These are phyloP conservation scores for Melitaea cinxia DNA, from an alignment of 1,140 invertebrate species.

Conservation along the genomic window DNA sequence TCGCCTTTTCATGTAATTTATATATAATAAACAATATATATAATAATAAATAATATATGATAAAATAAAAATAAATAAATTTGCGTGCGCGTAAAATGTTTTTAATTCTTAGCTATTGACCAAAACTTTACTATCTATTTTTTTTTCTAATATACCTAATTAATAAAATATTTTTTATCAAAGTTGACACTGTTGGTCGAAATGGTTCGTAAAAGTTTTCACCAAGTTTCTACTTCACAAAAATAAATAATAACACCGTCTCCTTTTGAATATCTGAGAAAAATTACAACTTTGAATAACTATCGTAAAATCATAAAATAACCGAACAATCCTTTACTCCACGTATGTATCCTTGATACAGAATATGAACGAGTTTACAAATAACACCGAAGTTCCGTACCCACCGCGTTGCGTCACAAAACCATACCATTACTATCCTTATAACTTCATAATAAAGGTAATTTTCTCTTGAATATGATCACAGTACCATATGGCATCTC, in stretches of 20 bases:
- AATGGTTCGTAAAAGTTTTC: no score
- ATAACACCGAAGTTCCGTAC: conserved; percentile 26
- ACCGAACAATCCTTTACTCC: not conserved
- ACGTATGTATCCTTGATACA: conserved; percentile 20
- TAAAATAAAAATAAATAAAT: no score
- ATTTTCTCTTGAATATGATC: not conserved
- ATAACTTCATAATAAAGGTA: not conserved
- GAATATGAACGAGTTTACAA: conserved; percentile 27
- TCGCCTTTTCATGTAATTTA: no score
- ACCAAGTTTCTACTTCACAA: no score
- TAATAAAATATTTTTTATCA: no score
- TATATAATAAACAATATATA: no score
- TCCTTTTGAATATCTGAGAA: not conserved
- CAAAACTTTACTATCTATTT: no score
- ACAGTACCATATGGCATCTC: conserved; percentile 45
- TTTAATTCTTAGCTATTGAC: no score
- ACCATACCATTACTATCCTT: conserved; percentile 4
- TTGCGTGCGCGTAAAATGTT: no score
- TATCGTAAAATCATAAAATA: not conserved
- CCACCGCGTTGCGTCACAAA: conserved; percentile 17
- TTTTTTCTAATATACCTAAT: no score
- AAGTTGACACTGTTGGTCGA: no score
- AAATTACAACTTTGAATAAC: not conserved
- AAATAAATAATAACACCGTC: not conserved
- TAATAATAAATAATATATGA: no score